Percentiles rank a stretch among this genome's conserved stretches.
phyloP scores from a whole-genome alignment of 2,797 vertebrate genomes.

The Danio albolineatus region DNA sequence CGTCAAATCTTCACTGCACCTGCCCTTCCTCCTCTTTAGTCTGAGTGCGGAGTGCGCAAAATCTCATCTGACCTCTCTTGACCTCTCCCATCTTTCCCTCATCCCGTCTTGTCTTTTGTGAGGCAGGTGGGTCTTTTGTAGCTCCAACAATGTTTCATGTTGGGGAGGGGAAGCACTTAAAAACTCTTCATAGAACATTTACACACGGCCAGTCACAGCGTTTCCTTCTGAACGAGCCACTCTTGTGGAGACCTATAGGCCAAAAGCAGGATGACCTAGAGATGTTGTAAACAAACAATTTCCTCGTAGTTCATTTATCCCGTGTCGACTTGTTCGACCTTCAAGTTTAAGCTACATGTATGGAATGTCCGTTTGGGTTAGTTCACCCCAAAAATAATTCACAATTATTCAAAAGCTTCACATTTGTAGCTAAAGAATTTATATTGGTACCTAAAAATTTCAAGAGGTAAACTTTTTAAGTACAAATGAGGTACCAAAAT shows the following conservation, averaged over 20 bases:
- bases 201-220: conserved; percentile 43
- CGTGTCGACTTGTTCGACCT: conserved; percentile 2
- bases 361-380: conserved; percentile 29
- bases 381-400: no score
- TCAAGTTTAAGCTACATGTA: conserved; percentile 15
- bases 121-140: conserved; percentile 61
- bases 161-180: conserved; percentile 54
- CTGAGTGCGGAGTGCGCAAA: conserved; percentile 52
- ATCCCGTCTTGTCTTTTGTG: conserved; percentile 53
- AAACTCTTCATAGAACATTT: conserved; percentile 45
- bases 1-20: conserved; percentile 55
- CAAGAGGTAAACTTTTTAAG: no score
- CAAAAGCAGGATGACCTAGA: conserved; percentile 42
- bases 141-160: conserved; percentile 53
- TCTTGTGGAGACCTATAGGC: conserved; percentile 33
- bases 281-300: conserved; percentile 51
- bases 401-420: no score
- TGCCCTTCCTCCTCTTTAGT: conserved; percentile 57
- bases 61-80: conserved; percentile 54
- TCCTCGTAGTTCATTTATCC: conserved; percentile 19
- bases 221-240: conserved; percentile 41
- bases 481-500: no score
- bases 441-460: no score
- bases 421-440: no score
- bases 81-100: conserved; percentile 47